Percentiles rank a stretch among this genome's conserved stretches.
Evolutionary conservation across 1,140 invertebrate genomes (phyloP).

Genomic region (Calliphora vicina): DNA sequence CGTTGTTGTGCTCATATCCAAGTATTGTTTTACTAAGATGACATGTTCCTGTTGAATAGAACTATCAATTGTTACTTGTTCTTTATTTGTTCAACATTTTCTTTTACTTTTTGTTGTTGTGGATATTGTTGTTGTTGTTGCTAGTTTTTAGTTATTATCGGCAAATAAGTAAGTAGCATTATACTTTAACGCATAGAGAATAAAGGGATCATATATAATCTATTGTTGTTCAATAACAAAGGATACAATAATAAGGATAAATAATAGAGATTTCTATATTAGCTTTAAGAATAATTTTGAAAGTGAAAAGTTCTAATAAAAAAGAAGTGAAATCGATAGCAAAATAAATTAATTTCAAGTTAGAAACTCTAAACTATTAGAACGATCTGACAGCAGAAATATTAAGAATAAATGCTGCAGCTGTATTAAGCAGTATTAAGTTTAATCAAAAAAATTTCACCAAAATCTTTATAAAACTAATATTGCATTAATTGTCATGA

Average conservation of each 20-base stretch:
- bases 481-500: too few species aligned
- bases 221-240: not conserved
- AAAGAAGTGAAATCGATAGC: too few species aligned
- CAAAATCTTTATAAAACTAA: too few species aligned
- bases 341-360: too few species aligned
- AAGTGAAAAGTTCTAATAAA: too few species aligned
- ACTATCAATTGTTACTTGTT: not conserved
- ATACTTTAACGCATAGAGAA: not conserved
- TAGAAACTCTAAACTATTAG: too few species aligned
- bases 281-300: not conserved
- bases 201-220: not conserved
- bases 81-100: not conserved
- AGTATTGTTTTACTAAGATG: constrained; percentile 1
- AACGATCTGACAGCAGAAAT: too few species aligned
- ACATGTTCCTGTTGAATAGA: not conserved
- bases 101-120: not conserved
- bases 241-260: not conserved
- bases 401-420: too few species aligned
- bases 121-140: not conserved
- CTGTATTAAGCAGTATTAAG: too few species aligned
- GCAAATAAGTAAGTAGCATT: not conserved
- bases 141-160: not conserved
- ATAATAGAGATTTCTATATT: not conserved
- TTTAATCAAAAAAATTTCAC: too few species aligned
- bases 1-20: too few species aligned